Percentiles rank a stretch among this genome's conserved stretches.
phyloP scores from a whole-genome alignment of 1,140 invertebrate species.

The Calosoma granatense region DNA sequence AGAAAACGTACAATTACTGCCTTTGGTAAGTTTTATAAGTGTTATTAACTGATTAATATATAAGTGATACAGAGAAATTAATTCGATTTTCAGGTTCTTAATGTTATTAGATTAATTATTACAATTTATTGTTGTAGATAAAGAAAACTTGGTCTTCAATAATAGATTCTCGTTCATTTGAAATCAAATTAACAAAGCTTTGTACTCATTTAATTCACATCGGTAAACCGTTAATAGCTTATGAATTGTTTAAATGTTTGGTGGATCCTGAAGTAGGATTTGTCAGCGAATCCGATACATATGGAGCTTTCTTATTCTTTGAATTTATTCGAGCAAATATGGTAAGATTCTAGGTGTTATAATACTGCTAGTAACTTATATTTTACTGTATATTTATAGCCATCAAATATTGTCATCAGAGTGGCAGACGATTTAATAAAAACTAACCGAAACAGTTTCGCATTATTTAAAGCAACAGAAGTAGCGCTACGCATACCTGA shows the following conservation, averaged over 20 bases:
- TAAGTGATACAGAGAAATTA: too few relatives aligned
- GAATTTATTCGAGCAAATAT: not conserved
- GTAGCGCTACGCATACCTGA: conserved; percentile 21
- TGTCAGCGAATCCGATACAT: not conserved
- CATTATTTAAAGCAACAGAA: conserved; percentile 22
- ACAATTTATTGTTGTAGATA: not conserved
- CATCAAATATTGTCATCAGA: conserved; percentile 20
- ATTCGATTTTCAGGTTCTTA: too few relatives aligned
- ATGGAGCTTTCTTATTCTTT: not conserved
- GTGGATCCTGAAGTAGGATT: not conserved
- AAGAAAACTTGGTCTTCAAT: not conserved
- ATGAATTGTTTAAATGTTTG: conserved; percentile 1
- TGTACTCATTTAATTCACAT: not conserved
- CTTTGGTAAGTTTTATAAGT: not conserved
- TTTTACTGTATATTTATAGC: conserved; percentile 17
- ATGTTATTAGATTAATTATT: too few relatives aligned
- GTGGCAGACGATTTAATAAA: conserved; percentile 19
- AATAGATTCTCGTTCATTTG: not conserved
- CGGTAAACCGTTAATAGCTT: not conserved
- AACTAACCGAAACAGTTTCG: conserved; percentile 18
- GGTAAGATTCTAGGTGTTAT: not conserved
- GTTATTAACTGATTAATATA: too few relatives aligned
- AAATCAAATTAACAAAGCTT: not conserved
- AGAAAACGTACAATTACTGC: not conserved
- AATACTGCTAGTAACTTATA: not conserved